These are phyloP conservation scores for Crocallis elinguaria DNA, from an alignment of 2,888 invertebrate genomes.

Conservation along the genomic window DNA sequence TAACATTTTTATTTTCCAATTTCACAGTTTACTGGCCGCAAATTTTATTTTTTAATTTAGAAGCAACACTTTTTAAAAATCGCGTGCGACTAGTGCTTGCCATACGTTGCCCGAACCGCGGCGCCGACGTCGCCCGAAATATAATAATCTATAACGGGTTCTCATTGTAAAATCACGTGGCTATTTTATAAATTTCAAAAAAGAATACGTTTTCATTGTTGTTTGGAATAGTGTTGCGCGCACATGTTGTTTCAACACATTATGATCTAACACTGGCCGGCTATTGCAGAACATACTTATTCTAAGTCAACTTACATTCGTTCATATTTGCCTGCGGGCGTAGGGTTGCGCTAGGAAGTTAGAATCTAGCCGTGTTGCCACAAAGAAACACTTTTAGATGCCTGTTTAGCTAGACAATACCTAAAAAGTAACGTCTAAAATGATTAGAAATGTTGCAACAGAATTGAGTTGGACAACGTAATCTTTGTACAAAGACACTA, in stretches of 20 bases:
- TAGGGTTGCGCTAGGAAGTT: slow-evolving; percentile 77
- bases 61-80: slow-evolving; percentile 30
- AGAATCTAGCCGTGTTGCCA: slow-evolving; percentile 49
- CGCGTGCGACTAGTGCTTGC: slow-evolving; percentile 33
- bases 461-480: too few species aligned
- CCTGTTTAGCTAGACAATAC: too few species aligned
- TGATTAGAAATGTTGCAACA: too few species aligned
- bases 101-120: slow-evolving; percentile 18
- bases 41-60: slow-evolving; percentile 27
- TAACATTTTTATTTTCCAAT: slow-evolving; percentile 65
- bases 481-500: too few species aligned
- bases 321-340: slow-evolving; percentile 84
- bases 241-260: slow-evolving; percentile 84
- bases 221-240: slow-evolving; percentile 67
- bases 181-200: slow-evolving; percentile 49
- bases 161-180: slow-evolving; percentile 29
- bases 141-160: slow-evolving; percentile 25
- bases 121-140: slow-evolving; percentile 31
- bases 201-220: slow-evolving; percentile 73
- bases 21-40: slow-evolving; percentile 54
- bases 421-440: too few species aligned
- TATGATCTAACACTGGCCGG: slow-evolving; percentile 84
- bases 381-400: too few species aligned
- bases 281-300: slow-evolving; percentile 85
- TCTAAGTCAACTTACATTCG: slow-evolving; percentile 86